Base-by-base conservation (phyloP, 2,113 vertebrate species). In the Peucedramus taeniatus region DNA sequence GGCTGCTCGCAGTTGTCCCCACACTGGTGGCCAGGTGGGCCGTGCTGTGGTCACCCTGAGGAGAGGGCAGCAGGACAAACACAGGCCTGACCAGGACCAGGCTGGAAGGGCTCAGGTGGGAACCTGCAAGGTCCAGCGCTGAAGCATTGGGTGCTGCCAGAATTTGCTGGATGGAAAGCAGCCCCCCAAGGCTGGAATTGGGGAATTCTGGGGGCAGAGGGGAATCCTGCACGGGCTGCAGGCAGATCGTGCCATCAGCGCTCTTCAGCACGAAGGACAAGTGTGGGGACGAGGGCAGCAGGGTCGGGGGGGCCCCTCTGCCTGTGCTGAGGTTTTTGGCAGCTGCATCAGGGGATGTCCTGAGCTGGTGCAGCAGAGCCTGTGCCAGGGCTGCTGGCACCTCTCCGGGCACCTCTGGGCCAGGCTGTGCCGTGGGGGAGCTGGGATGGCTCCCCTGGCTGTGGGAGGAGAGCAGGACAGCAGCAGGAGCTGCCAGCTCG, bases 81-180 rank as follows among this genome's bases (percentile, higher is more conserved):
- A 97, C 60, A 1, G 96, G 96, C 24, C 93, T 87, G 30, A 97
- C 65, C 65, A 97, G 90, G 2, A 97, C 81, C 44, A 97, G 1
- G 71, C 88, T 95, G 49, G 94, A n/a, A 20, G 81, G 53, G 50
- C 53, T 78, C 71, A 37, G 40, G 1, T 65, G 23, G 4, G 86
- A 7, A 18, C 16, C 6, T 6, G 24, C 28, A 1, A 70, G 49
- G 20, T 35, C 84, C 83, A 83, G 50, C 0, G 1, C 45, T 10
- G 95, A 87, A 12, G 91, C 81, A n/a, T 89, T 80, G 8, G 95
- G 20, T 0, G 27, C 68, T 74, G 74, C 47, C 80, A 97, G 90
- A 68, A 95, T 47, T 17, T 95, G 89, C 64, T 96, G 96, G 53
- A 95, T 10, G 28, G 95, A 94, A 59, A 93, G 6, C 49, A 94